Evolutionary conservation across 2,888 invertebrate species (phyloP), one percentile per base, ranked within the genome.

Genomic region (Plutella xylostella): DNA sequence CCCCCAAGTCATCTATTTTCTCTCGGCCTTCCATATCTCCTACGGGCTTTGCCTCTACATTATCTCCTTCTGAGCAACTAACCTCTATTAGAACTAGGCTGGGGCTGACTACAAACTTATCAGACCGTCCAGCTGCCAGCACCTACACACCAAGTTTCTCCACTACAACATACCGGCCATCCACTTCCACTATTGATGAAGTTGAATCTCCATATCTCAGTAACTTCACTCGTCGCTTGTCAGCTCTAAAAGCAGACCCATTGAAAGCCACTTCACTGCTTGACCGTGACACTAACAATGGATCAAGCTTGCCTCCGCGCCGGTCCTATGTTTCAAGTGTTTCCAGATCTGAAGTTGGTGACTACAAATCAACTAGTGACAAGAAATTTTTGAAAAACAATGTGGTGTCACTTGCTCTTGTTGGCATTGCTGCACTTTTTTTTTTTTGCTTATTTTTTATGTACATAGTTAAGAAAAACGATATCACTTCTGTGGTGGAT

Each of bases 171-270:
- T 79, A 73, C 46, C 76, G 72, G 48, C 75, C 74, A 2, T 67
- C 75, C 18, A 72, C 72, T 28, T 70, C 80, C 3, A 70, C 73
- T 37, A 70, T 75, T 45, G 80, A 85, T 54, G 84, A 86, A 62
- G 85, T 85, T 49, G 89, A 90, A 61, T 88, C 90, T 55, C 90
- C 90, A 43, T 91, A 88, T 67, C 73, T 90, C 58, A 90, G 90
- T 58, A 90, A 89, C 59, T 91, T 91, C 55, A 90, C 90, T 0
- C 80, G 87, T 47, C 85, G 89, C 48, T 65, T 90, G 48, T 85
- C 88, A 12, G 49, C 82, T 5, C 56, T 83, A 3, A 80, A 83
- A 50, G 57, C 82, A 1, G 82, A 82, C n/a, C 64, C 66, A 3
- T 56, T 68, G 3, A 78, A 71, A 58, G 48, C 68, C 1, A 51